A percentile compares a stretch with the other conserved stretches of the same genome.
These are phyloP conservation scores for Rhagonycha lutea DNA, from an alignment of 2,888 invertebrate species.

Conservation along the genomic window DNA sequence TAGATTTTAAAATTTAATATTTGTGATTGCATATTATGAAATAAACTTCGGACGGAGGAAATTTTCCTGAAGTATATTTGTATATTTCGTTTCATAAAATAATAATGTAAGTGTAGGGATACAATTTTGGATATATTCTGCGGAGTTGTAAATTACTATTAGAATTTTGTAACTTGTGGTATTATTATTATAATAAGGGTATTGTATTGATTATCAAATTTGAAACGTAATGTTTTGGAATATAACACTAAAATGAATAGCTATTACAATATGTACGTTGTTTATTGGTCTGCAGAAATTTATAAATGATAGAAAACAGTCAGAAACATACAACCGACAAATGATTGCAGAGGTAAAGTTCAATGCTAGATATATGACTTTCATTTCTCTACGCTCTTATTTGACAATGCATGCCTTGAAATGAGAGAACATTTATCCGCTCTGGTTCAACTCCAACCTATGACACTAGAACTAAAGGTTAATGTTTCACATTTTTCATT, in stretches of 20 bases:
- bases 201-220: background rate
- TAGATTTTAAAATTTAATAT: too few species aligned
- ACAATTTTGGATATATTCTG: background rate
- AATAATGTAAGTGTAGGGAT: background rate
- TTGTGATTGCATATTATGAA: background rate
- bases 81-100: background rate
- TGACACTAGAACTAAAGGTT: conserved; percentile 27
- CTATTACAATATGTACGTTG: conserved; percentile 5
- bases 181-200: background rate
- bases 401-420: conserved; percentile 38
- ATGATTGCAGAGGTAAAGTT: conserved; percentile 40
- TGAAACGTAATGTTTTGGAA: background rate
- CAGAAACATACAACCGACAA: conserved; percentile 33
- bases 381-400: conserved; percentile 42
- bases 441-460: conserved; percentile 26
- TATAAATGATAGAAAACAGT: conserved; percentile 27
- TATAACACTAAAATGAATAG: background rate
- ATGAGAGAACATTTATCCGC: conserved; percentile 36
- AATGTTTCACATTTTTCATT: conserved; percentile 26
- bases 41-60: background rate
- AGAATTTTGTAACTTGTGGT: background rate
- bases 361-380: conserved; percentile 42
- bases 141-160: background rate
- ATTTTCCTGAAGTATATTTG: background rate
- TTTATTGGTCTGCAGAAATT: conserved; percentile 12